Evolutionary conservation across 2,888 invertebrate species (phyloP).

Genomic region (Lasius platythorax): DNA sequence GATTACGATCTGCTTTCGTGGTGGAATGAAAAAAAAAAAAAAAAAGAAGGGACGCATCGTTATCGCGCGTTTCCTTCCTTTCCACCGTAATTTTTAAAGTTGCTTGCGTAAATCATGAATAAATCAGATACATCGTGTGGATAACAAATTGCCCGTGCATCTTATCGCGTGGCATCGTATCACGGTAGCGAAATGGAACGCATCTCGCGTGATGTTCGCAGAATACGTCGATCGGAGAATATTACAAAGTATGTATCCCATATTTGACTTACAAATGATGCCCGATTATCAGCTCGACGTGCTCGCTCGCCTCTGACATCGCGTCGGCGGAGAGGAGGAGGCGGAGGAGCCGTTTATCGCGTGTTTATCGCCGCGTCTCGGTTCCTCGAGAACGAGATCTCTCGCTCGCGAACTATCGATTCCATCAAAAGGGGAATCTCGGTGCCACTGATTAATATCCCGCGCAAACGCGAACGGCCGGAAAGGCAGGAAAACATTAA

Average conservation of each 20-base stretch:
- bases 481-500: too few species aligned
- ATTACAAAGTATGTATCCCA: conserved; percentile 25
- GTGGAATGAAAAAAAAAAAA: not conserved
- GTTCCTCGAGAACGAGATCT: conserved; percentile 4
- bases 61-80: not conserved
- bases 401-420: conserved; percentile 24
- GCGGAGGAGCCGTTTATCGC: conserved; percentile 21
- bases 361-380: conserved; percentile 7
- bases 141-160: conserved; percentile 16
- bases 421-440: conserved; percentile 17
- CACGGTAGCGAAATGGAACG: conserved; percentile 7
- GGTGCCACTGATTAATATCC: conserved; percentile 46
- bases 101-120: conserved; percentile 7
- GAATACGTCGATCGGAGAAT: conserved; percentile 1
- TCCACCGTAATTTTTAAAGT: not conserved
- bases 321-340: not conserved
- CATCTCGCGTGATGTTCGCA: conserved; percentile 25
- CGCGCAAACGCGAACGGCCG: conserved; percentile 25
- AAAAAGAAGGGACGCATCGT: not conserved
- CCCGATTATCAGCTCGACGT: conserved; percentile 24
- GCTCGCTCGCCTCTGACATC: conserved; percentile 12
- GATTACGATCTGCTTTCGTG: not conserved
- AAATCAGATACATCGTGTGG: not conserved
- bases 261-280: conserved; percentile 47
- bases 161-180: conserved; percentile 37